phyloP scores from a whole-genome alignment of 2,888 invertebrate genomes.

The Tinea pellionella region DNA sequence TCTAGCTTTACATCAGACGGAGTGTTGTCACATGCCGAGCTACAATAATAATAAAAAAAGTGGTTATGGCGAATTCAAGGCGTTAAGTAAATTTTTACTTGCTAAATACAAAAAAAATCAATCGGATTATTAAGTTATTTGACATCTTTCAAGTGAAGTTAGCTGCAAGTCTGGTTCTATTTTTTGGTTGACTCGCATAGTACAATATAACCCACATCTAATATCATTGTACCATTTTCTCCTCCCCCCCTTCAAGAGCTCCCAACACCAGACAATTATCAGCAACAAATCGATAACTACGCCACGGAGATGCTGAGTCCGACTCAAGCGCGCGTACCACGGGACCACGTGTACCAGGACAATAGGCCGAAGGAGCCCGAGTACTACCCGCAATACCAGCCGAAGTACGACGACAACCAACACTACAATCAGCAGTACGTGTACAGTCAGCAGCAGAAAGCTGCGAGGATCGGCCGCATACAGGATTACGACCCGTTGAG shows the following conservation, averaged over 20 bases:
- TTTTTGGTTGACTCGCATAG: no score
- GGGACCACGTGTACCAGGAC: constrained; percentile 23
- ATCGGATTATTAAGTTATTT: no score
- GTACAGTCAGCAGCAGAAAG: constrained; percentile 26
- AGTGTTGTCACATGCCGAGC: no score
- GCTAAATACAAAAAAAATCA: no score
- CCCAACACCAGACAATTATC: constrained; percentile 45
- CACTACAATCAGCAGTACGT: constrained; percentile 13
- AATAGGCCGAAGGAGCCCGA: constrained; percentile 24
- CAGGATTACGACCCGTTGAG: constrained; percentile 84
- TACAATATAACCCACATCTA: no score
- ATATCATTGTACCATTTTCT: no score
- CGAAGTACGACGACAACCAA: constrained; percentile 17
- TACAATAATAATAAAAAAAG: no score
- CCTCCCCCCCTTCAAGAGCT: background rate
- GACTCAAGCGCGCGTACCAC: constrained; percentile 18
- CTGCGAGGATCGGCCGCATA: constrained; percentile 76
- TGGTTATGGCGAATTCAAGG: no score
- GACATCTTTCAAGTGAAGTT: no score
- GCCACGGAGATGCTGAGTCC: constrained; percentile 49
- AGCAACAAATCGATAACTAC: constrained; percentile 62
- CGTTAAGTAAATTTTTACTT: no score
- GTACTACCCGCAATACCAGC: constrained; percentile 21
- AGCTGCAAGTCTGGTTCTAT: no score
- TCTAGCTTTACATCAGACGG: no score